These are phyloP conservation scores for Nycticebus coucang DNA, from an alignment of 2,113 vertebrate species.

Conservation along the genomic window DNA sequence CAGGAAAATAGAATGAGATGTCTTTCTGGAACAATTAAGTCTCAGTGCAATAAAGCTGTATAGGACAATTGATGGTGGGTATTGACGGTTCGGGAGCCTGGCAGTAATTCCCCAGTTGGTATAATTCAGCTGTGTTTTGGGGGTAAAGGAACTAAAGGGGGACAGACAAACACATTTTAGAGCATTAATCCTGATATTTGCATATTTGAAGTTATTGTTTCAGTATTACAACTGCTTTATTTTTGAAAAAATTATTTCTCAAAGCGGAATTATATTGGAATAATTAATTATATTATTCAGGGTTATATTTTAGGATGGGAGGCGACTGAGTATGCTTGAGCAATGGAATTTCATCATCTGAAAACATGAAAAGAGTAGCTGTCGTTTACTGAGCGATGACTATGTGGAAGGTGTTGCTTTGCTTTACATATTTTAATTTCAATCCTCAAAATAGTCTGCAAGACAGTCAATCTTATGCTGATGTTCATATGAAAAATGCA, in stretches of 20 bases:
- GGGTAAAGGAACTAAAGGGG: background rate
- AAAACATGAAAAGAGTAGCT: background rate
- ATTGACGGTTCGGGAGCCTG: background rate
- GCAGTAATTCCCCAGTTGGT: background rate
- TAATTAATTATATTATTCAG: no score
- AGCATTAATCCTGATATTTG: background rate
- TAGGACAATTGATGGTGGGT: background rate
- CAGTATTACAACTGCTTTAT: slow-evolving; percentile 2
- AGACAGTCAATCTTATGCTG: background rate
- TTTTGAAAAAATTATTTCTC: background rate
- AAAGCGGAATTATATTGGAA: background rate
- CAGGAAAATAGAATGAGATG: background rate
- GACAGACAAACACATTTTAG: background rate
- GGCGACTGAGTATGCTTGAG: no score
- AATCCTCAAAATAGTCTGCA: background rate
- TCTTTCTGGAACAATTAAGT: background rate
- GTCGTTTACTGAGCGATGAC: background rate
- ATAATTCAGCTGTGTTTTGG: background rate
- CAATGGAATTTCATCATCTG: no score
- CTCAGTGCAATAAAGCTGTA: background rate
- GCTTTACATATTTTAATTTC: background rate
- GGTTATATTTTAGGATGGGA: no score
- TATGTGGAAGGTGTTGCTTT: background rate
- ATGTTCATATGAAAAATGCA: background rate
- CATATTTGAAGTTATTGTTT: slow-evolving; percentile 23